Conservation (phyloP, 2,797 vertebrate genomes). For the Cyprinodon diabolis region DNA sequence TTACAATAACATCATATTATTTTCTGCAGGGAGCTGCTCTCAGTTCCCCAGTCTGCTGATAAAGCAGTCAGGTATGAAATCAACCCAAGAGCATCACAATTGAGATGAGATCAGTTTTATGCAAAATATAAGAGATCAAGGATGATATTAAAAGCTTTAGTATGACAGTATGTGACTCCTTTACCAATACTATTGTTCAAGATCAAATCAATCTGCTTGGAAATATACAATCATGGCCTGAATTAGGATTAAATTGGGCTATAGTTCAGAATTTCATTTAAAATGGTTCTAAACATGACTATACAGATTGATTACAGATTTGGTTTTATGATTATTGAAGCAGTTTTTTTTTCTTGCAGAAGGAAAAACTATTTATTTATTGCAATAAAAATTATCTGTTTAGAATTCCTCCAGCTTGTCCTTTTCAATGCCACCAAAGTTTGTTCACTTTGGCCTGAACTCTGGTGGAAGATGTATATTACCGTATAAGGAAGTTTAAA, state of each 20-base stretch:
- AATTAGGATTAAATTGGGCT: not conserved
- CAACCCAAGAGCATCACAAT: not conserved
- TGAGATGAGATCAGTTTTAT: conserved; percentile 9
- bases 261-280: not conserved
- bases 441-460: not conserved
- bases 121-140: not conserved
- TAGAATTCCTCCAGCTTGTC: not conserved
- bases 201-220: not conserved
- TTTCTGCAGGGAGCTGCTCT: conserved; percentile 5
- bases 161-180: not conserved
- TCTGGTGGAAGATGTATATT: conserved; percentile 3
- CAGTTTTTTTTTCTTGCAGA: not conserved
- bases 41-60: conserved; percentile 14
- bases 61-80: conserved; percentile 15
- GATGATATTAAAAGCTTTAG: not conserved
- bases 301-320: not conserved
- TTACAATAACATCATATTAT: conserved; percentile 21
- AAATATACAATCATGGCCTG: not conserved
- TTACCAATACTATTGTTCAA: conserved; percentile 1
- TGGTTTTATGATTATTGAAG: not conserved
- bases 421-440: not conserved
- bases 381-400: not conserved
- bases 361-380: not conserved
- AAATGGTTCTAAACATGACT: not conserved
- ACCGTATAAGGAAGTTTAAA: not conserved